Conservation (phyloP, 35 echinoderm and acorn worm species). For the Acanthaster planci region DNA sequence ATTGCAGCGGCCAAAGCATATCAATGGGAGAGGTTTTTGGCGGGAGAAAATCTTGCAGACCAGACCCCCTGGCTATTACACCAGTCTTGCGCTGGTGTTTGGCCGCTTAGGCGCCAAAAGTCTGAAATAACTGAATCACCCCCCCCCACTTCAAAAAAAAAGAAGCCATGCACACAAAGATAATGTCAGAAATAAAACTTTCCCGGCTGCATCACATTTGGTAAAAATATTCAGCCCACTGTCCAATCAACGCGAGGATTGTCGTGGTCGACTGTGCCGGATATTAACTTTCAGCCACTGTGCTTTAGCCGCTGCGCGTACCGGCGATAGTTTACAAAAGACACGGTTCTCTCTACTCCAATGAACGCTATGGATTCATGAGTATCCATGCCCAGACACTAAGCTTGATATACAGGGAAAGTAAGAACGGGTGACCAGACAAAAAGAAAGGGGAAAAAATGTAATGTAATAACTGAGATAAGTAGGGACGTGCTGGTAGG, state of each 20-base stretch:
- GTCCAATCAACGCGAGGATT: background rate
- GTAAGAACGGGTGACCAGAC: background rate
- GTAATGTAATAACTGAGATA: conserved; percentile 39
- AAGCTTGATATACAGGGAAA: background rate
- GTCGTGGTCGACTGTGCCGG: background rate
- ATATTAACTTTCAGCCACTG: conserved; percentile 14
- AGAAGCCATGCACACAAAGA: background rate
- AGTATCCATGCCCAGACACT: background rate
- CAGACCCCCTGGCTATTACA: background rate
- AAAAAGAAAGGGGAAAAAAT: background rate
- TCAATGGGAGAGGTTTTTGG: background rate
- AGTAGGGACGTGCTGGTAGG: conserved; percentile 30
- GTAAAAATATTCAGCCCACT: background rate
- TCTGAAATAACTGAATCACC: no score
- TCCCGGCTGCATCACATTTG: background rate
- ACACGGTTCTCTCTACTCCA: background rate
- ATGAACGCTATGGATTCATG: conserved; percentile 26
- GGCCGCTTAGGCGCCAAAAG: background rate
- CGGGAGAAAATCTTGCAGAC: background rate
- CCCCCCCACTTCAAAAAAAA: no score
- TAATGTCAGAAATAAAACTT: background rate
- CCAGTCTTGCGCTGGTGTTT: conserved; percentile 7
- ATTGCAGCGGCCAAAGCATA: conserved; percentile 23
- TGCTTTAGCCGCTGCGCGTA: background rate
- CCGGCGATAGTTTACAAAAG: conserved; percentile 17